phyloP scores from a whole-genome alignment of 2,113 vertebrate species.

The Polypterus senegalus region DNA sequence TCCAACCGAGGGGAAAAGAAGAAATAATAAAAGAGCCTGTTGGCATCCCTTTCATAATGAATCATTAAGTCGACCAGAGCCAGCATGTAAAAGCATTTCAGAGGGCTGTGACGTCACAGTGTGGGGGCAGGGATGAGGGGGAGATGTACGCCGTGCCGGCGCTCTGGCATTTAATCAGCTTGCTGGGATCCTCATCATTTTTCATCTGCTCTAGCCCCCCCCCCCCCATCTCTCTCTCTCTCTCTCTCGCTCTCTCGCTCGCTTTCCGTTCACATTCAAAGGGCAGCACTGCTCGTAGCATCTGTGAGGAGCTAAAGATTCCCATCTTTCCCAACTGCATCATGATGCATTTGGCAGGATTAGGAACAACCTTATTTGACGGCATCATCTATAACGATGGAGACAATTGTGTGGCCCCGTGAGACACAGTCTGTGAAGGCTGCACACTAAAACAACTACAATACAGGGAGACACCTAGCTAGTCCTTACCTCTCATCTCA shows the following conservation, averaged over 20 bases:
- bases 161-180: conserved; percentile 10
- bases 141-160: conserved; percentile 4
- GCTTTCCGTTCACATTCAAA: conserved; percentile 8
- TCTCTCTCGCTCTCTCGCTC: background rate
- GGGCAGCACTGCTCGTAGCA: conserved; percentile 7
- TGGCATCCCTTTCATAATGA: conserved; percentile 12
- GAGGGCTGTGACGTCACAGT: conserved; percentile 5
- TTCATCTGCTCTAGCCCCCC: conserved; percentile 1
- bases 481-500: too few relatives aligned
- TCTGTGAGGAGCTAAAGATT: conserved; percentile 5
- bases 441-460: too few relatives aligned
- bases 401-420: too few relatives aligned
- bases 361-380: too few relatives aligned
- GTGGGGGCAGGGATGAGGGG: conserved; percentile 5
- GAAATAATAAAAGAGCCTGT: background rate
- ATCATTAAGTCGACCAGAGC: conserved; percentile 13
- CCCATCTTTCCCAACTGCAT: background rate
- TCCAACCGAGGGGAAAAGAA: too few relatives aligned
- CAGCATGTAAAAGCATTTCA: conserved; percentile 9
- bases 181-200: conserved; percentile 5
- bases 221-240: background rate
- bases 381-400: too few relatives aligned
- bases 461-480: too few relatives aligned
- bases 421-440: too few relatives aligned
- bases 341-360: too few relatives aligned